Evolutionary conservation across 2,113 vertebrate species (phyloP), one percentile per base, ranked within the genome.

Genomic region (Lethenteron reissneri): DNA sequence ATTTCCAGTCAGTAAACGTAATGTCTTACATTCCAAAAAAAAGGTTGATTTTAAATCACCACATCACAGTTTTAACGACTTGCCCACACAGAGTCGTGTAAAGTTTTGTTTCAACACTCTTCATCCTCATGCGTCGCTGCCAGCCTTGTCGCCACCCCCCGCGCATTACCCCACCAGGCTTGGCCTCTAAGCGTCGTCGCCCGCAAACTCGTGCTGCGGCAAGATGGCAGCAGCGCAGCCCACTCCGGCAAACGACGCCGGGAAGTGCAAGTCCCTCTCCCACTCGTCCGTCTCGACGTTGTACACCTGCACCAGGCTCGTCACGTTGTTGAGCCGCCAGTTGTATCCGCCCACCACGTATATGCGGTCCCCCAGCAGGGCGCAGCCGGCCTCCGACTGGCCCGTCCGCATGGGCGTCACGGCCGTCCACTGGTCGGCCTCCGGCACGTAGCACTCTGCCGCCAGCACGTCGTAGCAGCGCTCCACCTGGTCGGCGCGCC

Each of bases 271-370:
- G 79, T 99, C 94, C 11, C 92, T 83, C 76, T 97, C 92, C 94
- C 94, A 99, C 75, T 95, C 88, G 0, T 99, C 91, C 0, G 85
- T 87, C 71, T 91, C 90, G 0, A 85, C 88, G 82, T 95, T 99
- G 71, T 97, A 99, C 57, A 99, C 90, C 78, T 99, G 94, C 72
- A 99, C 87, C 0, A 96, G 86, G 81, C 92, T 92, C 0, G 91
- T 99, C 0, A 99, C 94, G 0, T 99, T 97, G 81, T 96, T 96
- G 41, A 99, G 82, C 70, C 92, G 90, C 94, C 94, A 99, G 70
- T 92, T 99, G 82, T 99, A 99, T 9, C 94, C 94, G 1, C 94
- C 94, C 0, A 97, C 83, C 0, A 97, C 77, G 73, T 90, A 99
- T 77, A 99, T 95, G 79, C 89, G 95, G 7, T 80, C 78, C 1